Evolutionary conservation across 2,888 invertebrate genomes (phyloP), one percentile per base, ranked within the genome.

Genomic region (Tromatobia lineatoria): DNA sequence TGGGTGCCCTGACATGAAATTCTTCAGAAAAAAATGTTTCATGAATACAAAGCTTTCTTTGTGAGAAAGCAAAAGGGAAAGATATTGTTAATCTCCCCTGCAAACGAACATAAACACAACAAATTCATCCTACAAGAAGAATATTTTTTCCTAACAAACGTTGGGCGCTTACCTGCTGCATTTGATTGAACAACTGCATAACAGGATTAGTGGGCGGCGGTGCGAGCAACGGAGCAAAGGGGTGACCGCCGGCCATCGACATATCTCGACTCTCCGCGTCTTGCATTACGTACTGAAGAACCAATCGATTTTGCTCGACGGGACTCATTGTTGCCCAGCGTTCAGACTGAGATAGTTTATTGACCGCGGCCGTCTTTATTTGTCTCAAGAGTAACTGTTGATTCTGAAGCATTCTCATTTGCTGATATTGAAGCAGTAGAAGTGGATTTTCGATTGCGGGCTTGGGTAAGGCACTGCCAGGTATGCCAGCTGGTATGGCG

Each of bases 111-210:
- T 29, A 29, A 29, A 29, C 29, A 4, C 29, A 29, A 4, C 2
- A 4, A 29, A 29, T 29, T 29, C 3, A 29, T 29, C 4, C 29
- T 38, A 6, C 8, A 38, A 7, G 38, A 38, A 10, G 11, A 20
- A 4, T 54, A 2, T 54, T 54, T 54, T 10, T 23, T 54, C 2
- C 23, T 10, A 20, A n/a, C 47, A 11, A 23, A 0, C 11, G 23
- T 54, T 54, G 15, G 25, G 67, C 20, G 38, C 59, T 81, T 88
- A 94, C 94, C 93, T 95, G 95, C 89, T 95, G 95, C 94, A 95
- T 94, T 90, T 95, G 95, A 91, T 92, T 94, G 79, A 95, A 94
- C 90, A 95, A 94, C 82, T 95, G 95, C 94, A 95, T 94, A 67
- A 95, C 93, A 79, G 95, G 95, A 92, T 95, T 95, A 42, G 94